Percentiles rank a stretch among this genome's conserved stretches.
Conservation (phyloP, 2,797 vertebrate species). For the Neosilurus mollespiculum region DNA sequence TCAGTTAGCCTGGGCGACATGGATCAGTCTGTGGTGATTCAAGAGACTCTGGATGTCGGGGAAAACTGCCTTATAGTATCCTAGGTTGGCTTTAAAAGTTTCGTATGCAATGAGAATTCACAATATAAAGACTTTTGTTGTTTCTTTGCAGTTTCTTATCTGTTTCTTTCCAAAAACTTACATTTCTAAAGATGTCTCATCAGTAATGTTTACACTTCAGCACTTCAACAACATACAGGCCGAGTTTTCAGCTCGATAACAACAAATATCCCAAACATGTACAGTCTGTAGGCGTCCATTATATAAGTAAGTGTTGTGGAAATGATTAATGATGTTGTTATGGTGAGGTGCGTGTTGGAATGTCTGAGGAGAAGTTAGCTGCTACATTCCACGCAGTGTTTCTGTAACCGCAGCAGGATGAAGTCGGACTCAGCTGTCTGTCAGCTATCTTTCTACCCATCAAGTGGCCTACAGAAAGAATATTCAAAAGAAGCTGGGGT, state of each 20-base stretch:
- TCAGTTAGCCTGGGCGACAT: conserved; percentile 62
- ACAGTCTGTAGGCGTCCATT: neutral
- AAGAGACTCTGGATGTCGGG: conserved; percentile 78
- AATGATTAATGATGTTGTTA: neutral
- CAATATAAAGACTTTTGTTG: neutral
- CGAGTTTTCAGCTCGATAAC: neutral
- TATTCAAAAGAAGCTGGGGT: too few relatives aligned
- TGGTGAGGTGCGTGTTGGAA: neutral
- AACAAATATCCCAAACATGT: neutral
- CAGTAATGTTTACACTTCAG: neutral
- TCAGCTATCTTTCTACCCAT: too few relatives aligned
- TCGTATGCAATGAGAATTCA: neutral
- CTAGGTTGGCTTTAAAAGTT: conserved; percentile 57
- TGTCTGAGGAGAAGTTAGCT: neutral
- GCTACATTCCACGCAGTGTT: neutral
- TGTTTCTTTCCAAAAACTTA: neutral
- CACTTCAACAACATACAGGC: conserved; percentile 6
- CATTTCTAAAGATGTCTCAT: conserved; percentile 7
- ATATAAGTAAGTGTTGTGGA: neutral
- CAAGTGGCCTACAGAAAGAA: too few relatives aligned
- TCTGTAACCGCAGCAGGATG: neutral
- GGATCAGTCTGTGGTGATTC: conserved; percentile 91
- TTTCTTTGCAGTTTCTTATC: neutral
- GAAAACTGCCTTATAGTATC: conserved; percentile 88
- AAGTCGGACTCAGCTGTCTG: neutral